A percentile compares a stretch with the other conserved stretches of the same genome.
These are phyloP conservation scores for Percopsis omiscomaycus DNA, from an alignment of 2,797 vertebrate species.

Conservation along the genomic window DNA sequence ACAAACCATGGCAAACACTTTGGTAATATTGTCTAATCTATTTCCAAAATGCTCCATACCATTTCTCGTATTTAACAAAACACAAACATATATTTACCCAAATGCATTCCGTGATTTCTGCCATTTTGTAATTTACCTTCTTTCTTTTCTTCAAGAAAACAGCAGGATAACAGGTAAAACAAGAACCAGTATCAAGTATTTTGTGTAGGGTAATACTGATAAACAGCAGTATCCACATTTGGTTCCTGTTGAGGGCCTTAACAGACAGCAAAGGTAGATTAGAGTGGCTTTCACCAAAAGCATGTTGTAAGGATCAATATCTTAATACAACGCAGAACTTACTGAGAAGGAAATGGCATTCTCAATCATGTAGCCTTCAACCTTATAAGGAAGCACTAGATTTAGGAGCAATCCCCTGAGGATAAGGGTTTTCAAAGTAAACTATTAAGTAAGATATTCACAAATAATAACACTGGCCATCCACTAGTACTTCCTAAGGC, in stretches of 20 bases:
- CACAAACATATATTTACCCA: constrained; percentile 23
- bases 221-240: neutral
- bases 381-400: constrained; percentile 25
- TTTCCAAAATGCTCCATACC: constrained; percentile 21
- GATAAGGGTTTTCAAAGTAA: neutral
- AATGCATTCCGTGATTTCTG: constrained; percentile 16
- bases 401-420: constrained; percentile 3
- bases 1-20: constrained; percentile 48
- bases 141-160: neutral
- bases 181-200: neutral
- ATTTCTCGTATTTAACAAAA: constrained; percentile 21
- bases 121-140: constrained; percentile 13
- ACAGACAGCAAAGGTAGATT: constrained; percentile 1
- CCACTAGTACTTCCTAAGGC: neutral
- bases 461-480: too few relatives aligned
- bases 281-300: neutral
- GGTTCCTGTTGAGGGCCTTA: neutral
- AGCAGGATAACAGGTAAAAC: constrained; percentile 4
- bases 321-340: constrained; percentile 17
- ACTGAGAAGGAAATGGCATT: constrained; percentile 17
- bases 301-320: constrained; percentile 21
- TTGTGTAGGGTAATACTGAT: neutral
- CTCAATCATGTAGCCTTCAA: constrained; percentile 7
- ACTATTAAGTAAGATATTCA: too few relatives aligned
- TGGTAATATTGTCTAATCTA: constrained; percentile 38